Evolutionary conservation across 2,113 vertebrate genomes (phyloP).

Genomic region (Rhinolophus sinicus): DNA sequence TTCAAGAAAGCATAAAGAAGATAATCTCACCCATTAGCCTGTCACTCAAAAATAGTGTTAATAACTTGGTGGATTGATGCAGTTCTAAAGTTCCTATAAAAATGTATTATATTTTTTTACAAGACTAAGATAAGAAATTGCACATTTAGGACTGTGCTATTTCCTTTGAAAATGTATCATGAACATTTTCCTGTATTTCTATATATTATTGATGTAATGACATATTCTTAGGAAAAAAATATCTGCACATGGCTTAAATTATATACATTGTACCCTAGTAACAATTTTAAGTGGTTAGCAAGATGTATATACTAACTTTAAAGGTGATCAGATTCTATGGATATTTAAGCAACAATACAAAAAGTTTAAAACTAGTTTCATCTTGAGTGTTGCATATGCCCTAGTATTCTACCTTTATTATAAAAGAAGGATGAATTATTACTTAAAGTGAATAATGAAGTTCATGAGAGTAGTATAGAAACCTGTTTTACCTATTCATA

Average conservation of each 20-base stretch:
- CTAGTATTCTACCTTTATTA: conserved; percentile 13
- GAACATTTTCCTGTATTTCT: neutral
- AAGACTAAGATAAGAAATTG: conserved; percentile 20
- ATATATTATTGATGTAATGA: conserved; percentile 13
- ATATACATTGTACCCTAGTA: neutral
- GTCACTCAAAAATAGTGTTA: neutral
- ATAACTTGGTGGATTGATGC: neutral
- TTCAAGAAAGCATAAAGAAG: neutral
- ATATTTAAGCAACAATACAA: conserved; percentile 47
- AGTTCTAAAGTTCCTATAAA: conserved; percentile 6
- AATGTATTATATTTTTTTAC: neutral
- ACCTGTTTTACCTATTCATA: neutral
- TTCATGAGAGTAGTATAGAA: neutral
- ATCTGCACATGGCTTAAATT: neutral
- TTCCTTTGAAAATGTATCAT: conserved; percentile 46
- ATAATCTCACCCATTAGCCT: neutral
- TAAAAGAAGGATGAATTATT: neutral
- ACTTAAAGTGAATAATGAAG: conserved; percentile 28
- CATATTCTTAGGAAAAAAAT: conserved; percentile 10
- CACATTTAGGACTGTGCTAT: neutral
- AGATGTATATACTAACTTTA: neutral
- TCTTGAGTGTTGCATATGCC: neutral
- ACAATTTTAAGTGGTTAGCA: neutral
- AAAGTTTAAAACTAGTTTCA: conserved; percentile 4
- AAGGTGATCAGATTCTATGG: conserved; percentile 13